phyloP scores from a whole-genome alignment of 2,797 vertebrate genomes.

The Cryptoblepharus egeriae region DNA sequence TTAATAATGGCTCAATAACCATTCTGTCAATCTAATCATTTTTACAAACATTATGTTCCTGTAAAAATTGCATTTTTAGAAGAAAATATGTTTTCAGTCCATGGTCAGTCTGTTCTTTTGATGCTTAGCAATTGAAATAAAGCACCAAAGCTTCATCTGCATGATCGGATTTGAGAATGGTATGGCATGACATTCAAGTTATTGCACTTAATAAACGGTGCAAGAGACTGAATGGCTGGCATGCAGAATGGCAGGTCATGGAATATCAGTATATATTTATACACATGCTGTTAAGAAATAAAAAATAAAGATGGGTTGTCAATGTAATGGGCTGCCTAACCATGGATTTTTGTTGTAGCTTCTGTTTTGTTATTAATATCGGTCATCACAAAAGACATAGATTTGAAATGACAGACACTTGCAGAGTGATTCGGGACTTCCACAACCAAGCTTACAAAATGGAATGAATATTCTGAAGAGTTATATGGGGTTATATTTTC shows the following conservation, averaged over 20 bases:
- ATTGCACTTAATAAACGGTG: slow-evolving; percentile 22
- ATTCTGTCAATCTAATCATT: not conserved
- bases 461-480: slow-evolving; percentile 6
- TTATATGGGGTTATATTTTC: not conserved
- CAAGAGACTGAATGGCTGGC: not conserved
- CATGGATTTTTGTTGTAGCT: slow-evolving; percentile 11
- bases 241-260: slow-evolving; percentile 8
- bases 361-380: slow-evolving; percentile 9
- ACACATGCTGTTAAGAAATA: not conserved
- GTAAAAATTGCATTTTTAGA: not conserved
- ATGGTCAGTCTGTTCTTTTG: not conserved
- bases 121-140: slow-evolving; percentile 26
- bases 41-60: not conserved
- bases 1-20: not conserved
- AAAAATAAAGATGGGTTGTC: not conserved
- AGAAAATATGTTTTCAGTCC: not conserved
- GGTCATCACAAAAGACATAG: slow-evolving; percentile 8
- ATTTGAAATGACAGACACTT: not conserved
- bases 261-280: not conserved
- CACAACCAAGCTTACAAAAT: not conserved
- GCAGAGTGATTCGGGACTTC: not conserved
- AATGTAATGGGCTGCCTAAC: not conserved
- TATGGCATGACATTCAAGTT: not conserved
- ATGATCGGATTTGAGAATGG: not conserved
- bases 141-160: slow-evolving; percentile 5